Evolutionary conservation across 2,113 vertebrate species (phyloP), one percentile per base, ranked within the genome.

Genomic region (Gobiocypris rarus): DNA sequence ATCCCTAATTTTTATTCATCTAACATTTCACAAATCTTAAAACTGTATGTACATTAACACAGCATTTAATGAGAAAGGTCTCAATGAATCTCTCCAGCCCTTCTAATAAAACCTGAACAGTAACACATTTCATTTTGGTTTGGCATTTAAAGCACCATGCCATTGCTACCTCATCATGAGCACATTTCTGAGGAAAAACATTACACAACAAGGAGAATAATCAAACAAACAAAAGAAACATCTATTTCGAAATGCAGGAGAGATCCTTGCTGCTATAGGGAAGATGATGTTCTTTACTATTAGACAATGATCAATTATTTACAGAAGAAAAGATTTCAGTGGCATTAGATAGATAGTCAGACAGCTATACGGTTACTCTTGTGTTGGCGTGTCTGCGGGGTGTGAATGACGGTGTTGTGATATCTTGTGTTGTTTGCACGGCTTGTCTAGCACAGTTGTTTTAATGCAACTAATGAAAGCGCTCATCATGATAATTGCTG

Each of bases 391-490:
- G 34, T 58, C 52, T 77, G 52, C 52, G 6, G 52, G 75, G 28
- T 54, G 26, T 52, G 50, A 54, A 77, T n/a, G 75, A 58, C 4
- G 31, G 4, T 58, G 76, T 17, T 6, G 15, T 74, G n/a, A n/a
- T n/a, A 3, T 75, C 54, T 75, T 83, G 19, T n/a, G 82, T 63
- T 50, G 71, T 83, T 63, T 83, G 74, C 78, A 88, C 67, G 88
- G 89, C 84, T 17, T 86, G 84, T 89, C 58, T 85, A 88, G 88
- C 86, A 82, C 43, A 17, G 81, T 86, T 58, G 70, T 58, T 73
- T 89, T 84, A 90, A 90, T 89, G 89, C 81, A 86, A 84, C 83
- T 91, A 89, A 91, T 89, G 88, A 89, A 87, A 86, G 73, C 34
- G 22, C 58, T 38, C 73, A 65, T 88, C 84, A 86, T 65, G 59